phyloP scores from a whole-genome alignment of 2,888 invertebrate species.

The Orchesellides sinensis region DNA sequence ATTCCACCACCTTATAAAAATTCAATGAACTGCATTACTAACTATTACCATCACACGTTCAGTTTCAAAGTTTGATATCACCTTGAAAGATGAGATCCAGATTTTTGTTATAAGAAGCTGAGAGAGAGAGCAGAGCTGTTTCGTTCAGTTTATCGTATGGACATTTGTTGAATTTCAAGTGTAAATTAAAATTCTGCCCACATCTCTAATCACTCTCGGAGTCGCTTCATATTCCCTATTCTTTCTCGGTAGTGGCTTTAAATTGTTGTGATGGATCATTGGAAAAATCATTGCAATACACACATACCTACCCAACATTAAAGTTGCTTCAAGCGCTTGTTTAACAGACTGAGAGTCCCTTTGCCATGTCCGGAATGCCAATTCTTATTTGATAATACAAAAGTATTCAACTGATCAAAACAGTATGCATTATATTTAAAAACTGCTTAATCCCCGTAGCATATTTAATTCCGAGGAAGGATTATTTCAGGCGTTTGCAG shows the following conservation, averaged over 20 bases:
- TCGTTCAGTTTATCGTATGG: constrained; percentile 5
- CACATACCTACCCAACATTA: not conserved
- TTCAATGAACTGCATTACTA: no score
- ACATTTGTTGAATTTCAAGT: constrained; percentile 47
- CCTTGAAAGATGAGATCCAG: constrained; percentile 57
- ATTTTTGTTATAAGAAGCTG: constrained; percentile 17
- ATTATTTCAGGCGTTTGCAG: not conserved
- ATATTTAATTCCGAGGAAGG: no score
- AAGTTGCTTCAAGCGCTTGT: constrained; percentile 3
- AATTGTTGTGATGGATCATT: constrained; percentile 37
- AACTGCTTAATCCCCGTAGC: not conserved
- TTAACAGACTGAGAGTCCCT: no score
- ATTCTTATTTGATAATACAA: not conserved
- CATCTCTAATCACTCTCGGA: constrained; percentile 61
- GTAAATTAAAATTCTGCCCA: constrained; percentile 61
- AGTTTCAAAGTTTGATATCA: constrained; percentile 14
- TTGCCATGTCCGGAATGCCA: constrained; percentile 15
- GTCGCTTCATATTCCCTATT: no score
- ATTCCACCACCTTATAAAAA: no score
- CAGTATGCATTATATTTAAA: not conserved
- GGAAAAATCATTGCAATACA: not conserved
- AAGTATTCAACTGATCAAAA: not conserved
- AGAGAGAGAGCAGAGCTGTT: constrained; percentile 12
- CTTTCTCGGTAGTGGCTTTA: not conserved
- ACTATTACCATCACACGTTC: not conserved